phyloP scores from a whole-genome alignment of 2,797 vertebrate species.

The Calcarius lapponicus region DNA sequence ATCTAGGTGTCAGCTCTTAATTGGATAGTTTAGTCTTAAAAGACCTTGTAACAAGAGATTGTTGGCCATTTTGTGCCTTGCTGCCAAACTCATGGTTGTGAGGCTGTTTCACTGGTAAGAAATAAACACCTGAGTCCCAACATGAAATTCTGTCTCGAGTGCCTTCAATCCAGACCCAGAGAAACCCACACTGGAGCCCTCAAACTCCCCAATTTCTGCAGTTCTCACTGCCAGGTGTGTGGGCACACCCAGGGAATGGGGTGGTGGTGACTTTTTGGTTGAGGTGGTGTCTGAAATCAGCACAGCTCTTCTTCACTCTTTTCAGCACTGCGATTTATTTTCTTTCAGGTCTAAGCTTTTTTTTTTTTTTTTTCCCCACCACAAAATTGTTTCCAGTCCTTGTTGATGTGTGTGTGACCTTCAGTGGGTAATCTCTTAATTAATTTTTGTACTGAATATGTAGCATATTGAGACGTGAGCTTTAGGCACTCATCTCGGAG shows the following conservation, averaged over 20 bases:
- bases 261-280: background rate
- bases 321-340: background rate
- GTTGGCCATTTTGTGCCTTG: no score
- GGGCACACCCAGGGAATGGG: accelerated
- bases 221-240: accelerated
- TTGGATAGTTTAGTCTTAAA: no score
- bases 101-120: no score
- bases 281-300: background rate
- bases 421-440: constrained; percentile 26
- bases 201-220: background rate
- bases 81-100: no score
- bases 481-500: background rate
- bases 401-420: constrained; percentile 33
- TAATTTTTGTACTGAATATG: constrained; percentile 7
- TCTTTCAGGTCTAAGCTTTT: background rate
- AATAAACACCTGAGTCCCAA: no score
- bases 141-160: no score
- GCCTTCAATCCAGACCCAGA: no score
- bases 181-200: accelerated
- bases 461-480: constrained; percentile 3
- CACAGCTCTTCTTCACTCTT: background rate
- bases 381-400: background rate
- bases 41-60: no score
- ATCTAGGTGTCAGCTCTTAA: no score
- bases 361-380: background rate